Evolutionary conservation across 2,113 vertebrate genomes (phyloP), one percentile per base, ranked within the genome.

Genomic region (Phyllopteryx taeniolatus): DNA sequence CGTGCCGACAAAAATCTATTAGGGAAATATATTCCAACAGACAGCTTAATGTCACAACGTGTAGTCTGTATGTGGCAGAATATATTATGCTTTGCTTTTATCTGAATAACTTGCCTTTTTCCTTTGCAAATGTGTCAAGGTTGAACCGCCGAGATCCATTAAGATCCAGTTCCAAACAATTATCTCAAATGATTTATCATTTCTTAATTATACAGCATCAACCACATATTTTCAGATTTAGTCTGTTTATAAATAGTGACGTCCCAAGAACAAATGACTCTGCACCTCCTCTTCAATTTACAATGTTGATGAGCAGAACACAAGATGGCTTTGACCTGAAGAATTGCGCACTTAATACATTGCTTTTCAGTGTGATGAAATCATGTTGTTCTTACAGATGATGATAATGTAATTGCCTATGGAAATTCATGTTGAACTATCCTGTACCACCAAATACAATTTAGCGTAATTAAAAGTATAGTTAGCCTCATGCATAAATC

Each of bases 301-400:
- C 47, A 61, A 20, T 27, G 19, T 70, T 39, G 54, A 68, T 66
- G 27, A 62, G 39, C 57, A 68, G 56, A 35, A 67, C 51, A 54
- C 5, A 70, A 70, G 11, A 42, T 22, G 60, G 54, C 43, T 54
- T 13, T 33, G 49, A 74, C 56, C 71, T 43, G 39, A 49, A 63
- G 42, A 63, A n/a, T 15, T 22, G 44, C 64, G 39, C 33, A 53
- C 33, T 65, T 54, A 35, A 54, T 59, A 63, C 71, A 74, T 71
- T 59, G 67, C 63, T 73, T 71, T 80, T 66, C 17, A 68, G 42
- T 57, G 61, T 9, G 20, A 43, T 61, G n/a, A 22, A 61, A 67
- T 67, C 62, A n/a, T 53, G 42, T 14, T 57, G 67, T 57, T 46
- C 67, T 60, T 62, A 46, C 22, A 0, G 39, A 44, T 70, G 60